Conservation (phyloP, 2,888 invertebrate species). For the Alsophila aescularia region DNA sequence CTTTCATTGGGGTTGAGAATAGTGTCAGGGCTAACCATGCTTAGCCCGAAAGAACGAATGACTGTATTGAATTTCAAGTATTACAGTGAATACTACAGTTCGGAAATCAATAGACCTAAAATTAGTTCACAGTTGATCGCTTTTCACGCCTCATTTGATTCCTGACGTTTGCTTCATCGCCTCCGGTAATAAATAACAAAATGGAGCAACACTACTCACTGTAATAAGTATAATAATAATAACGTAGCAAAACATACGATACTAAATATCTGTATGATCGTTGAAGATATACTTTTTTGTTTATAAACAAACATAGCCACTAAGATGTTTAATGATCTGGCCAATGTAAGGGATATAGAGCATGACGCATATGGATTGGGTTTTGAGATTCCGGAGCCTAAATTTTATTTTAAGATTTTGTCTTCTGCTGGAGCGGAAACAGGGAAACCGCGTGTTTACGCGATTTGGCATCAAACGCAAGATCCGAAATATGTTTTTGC, state of each 20-base stretch:
- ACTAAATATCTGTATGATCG: neutral
- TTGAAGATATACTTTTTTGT: neutral
- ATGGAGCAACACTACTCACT: conserved; percentile 1
- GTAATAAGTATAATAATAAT: neutral
- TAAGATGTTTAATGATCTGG: conserved; percentile 19
- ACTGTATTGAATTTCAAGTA: neutral
- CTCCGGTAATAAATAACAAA: conserved; percentile 27
- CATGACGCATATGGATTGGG: conserved; percentile 42
- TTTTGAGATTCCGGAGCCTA: conserved; percentile 46
- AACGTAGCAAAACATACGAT: neutral
- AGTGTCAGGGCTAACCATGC: neutral
- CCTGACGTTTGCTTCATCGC: conserved; percentile 36
- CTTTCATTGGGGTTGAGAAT: neutral
- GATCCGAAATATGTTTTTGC: too few species aligned
- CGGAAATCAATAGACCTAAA: conserved; percentile 48
- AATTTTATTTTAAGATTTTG: conserved; percentile 52
- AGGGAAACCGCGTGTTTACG: conserved; percentile 12
- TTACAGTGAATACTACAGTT: conserved; percentile 30
- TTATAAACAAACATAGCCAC: conserved; percentile 3
- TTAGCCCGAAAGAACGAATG: neutral
- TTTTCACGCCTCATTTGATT: conserved; percentile 50
- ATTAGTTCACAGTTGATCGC: conserved; percentile 47
- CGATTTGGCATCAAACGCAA: too few species aligned
- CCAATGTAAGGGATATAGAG: conserved; percentile 18
- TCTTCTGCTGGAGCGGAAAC: conserved; percentile 58